A percentile compares a stretch with the other conserved stretches of the same genome.
Conservation (phyloP, 2,113 vertebrate genomes). For the Bos indicus region DNA sequence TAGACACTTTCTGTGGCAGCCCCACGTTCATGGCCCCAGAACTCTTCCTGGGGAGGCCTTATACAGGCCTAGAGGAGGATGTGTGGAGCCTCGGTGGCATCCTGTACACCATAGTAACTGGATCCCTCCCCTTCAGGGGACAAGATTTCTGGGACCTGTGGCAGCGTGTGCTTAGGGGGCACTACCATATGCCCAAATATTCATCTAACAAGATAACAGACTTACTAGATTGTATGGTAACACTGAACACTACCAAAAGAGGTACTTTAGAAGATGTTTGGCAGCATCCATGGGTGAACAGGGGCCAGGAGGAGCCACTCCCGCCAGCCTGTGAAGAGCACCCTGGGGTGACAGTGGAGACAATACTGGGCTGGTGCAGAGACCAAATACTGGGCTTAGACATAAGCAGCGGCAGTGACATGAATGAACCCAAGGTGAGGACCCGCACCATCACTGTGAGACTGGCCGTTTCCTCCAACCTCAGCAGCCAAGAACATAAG, state of each 20-base stretch:
- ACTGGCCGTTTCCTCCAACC: conserved; percentile 80
- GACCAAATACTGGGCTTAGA: too few species aligned
- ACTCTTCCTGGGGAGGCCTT: conserved; percentile 86
- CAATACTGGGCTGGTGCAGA: too few species aligned
- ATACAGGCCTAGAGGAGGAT: conserved; percentile 85
- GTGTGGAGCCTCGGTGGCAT: conserved; percentile 89
- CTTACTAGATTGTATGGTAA: conserved; percentile 81
- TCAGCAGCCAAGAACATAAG: conserved; percentile 76
- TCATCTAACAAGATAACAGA: conserved; percentile 90
- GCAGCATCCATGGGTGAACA: too few species aligned
- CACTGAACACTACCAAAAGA: conserved; percentile 75
- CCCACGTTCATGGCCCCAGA: conserved; percentile 85
- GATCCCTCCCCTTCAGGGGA: conserved; percentile 82
- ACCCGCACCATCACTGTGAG: conserved; percentile 83
- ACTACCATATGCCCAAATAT: conserved; percentile 62
- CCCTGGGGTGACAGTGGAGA: too few species aligned
- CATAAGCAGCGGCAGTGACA: too few species aligned
- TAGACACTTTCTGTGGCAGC: conserved; percentile 86
- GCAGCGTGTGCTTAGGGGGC: too few species aligned
- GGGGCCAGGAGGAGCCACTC: too few species aligned
- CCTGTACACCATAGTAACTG: conserved; percentile 88
- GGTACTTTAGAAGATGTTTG: too few species aligned
- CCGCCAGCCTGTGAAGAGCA: too few species aligned
- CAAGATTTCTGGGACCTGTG: too few species aligned
- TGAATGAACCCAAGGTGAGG: not conserved